Evolutionary conservation across 2,797 vertebrate genomes (phyloP).

Genomic region (Sebastes cheni): DNA sequence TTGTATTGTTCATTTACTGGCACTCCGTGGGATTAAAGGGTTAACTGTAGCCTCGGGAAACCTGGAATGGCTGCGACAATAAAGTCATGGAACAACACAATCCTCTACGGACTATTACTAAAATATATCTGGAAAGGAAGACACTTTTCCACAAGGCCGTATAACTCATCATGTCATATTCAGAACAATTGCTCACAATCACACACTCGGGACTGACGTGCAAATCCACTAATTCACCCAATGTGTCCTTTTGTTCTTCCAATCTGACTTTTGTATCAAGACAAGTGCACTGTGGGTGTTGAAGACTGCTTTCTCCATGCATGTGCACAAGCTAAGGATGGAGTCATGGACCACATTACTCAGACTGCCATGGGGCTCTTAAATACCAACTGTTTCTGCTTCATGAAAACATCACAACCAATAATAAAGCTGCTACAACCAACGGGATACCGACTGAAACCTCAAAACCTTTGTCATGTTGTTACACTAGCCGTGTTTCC

Average conservation of each 20-base stretch:
- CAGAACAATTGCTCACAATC: background rate
- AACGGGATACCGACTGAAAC: background rate
- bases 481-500: background rate
- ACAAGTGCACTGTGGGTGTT: background rate
- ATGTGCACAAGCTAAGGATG: background rate
- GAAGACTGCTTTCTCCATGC: background rate
- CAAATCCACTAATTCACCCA: constrained; percentile 16
- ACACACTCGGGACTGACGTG: constrained; percentile 19
- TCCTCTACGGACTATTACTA: constrained; percentile 10
- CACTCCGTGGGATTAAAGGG: constrained; percentile 2
- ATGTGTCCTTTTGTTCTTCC: background rate
- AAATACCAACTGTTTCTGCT: background rate
- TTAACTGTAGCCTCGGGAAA: constrained; percentile 5
- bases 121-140: constrained; percentile 31
- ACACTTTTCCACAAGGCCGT: constrained; percentile 20
- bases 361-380: background rate
- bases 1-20: constrained; percentile 39
- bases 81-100: constrained; percentile 16
- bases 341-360: constrained; percentile 1
- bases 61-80: constrained; percentile 16
- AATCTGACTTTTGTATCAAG: background rate
- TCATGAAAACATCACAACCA: background rate
- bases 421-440: background rate
- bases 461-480: background rate
- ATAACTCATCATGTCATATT: constrained; percentile 10